Base-by-base conservation (phyloP, 2,888 invertebrate genomes). In the Ophion costatus region DNA sequence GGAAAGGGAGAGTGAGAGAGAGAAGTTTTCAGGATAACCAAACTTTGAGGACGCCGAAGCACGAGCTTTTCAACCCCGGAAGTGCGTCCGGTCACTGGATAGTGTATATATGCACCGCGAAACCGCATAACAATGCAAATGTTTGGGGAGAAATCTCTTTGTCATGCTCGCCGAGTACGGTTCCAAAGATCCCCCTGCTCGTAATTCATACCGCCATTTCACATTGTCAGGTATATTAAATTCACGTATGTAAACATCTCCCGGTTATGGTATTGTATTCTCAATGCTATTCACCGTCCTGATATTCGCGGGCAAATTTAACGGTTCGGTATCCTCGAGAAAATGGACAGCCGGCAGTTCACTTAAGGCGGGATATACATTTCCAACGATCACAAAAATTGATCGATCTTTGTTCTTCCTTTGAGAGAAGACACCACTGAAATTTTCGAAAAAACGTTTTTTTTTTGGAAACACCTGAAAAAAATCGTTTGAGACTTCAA, bases 91-190 rank as follows among this genome's bases (percentile, higher is more conserved):
- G 82, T 82, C 84, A 84, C 75, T 82, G 79, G 70, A 29, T 61
- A 66, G 45, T 38, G 14, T 51, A 57, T 51, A 33, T 51, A 70
- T 33, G 59, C 51, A 66, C 79, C 71, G 75, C 75, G 29, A 82
- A 84, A 79, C 84, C 82, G 22, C 84, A 79, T 82, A 84, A 84
- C 84, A 84, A 84, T 84, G 84, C 84, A 82, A 84, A 82, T 76
- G 69, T 82, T 84, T 70, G 73, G 75, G 70, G 24, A 82, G 75
- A 61, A 74, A 79, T 82, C 84, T 79, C 84, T 79, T 82, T 84
- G 84, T 84, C 79, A 61, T 82, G 61, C 38, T 61, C 71, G 75
- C 71, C 76, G 82, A 71, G 84, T 69, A 79, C 57, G 59, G 29
- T 45, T 75, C 45, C 67, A 45, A 38, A 66, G n/a, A 57, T n/a